Percentiles rank a stretch among this genome's conserved stretches.
Conservation (phyloP, 2,797 vertebrate genomes). For the Kryptopterus vitreolus region DNA sequence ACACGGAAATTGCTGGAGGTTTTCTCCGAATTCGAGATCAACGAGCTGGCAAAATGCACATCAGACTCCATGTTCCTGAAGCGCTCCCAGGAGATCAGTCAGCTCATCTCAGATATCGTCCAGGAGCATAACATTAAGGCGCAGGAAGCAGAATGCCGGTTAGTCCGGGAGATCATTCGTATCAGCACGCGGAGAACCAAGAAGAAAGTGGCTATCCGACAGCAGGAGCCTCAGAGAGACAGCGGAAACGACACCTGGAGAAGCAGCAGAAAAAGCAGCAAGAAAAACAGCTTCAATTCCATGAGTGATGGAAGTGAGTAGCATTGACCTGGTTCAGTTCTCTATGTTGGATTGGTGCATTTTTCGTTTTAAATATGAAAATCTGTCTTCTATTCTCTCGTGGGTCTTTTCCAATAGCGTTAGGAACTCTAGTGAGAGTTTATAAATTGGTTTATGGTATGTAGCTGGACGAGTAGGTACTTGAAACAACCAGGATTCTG, state of each 20-base stretch:
- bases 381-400: background rate
- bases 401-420: background rate
- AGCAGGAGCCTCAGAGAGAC: conserved; percentile 75
- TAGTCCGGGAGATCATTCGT: conserved; percentile 92
- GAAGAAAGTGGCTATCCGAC: conserved; percentile 57
- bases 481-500: too few species aligned
- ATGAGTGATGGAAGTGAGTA: conserved; percentile 86
- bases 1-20: conserved; percentile 91
- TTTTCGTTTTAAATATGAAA: background rate
- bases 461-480: background rate
- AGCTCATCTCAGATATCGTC: conserved; percentile 92
- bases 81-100: conserved; percentile 91
- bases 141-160: conserved; percentile 90
- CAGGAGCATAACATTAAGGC: conserved; percentile 92
- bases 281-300: conserved; percentile 67
- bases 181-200: conserved; percentile 90
- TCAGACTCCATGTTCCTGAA: conserved; percentile 91
- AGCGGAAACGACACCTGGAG: conserved; percentile 92
- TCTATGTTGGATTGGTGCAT: background rate
- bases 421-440: background rate
- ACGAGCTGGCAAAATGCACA: conserved; percentile 92
- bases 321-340: background rate
- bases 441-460: background rate
- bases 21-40: conserved; percentile 95
- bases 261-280: conserved; percentile 65